Evolutionary conservation across 2,888 invertebrate species (phyloP).

Genomic region (Yponomeuta evonymella): DNA sequence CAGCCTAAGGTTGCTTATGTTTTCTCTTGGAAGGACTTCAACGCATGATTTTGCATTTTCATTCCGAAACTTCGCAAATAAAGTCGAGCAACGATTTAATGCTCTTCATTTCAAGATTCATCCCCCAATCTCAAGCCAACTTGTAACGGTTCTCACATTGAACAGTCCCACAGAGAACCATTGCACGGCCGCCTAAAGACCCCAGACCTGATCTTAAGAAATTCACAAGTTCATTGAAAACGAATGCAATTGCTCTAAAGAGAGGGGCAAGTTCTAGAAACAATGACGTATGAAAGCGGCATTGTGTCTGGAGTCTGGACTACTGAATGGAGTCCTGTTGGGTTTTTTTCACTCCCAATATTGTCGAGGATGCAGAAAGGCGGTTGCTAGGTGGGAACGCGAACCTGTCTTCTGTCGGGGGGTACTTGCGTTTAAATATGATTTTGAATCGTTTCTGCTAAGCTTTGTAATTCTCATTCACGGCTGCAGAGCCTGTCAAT

Average conservation of each 20-base stretch:
- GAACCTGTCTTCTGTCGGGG: not conserved
- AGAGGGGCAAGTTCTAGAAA: constrained; percentile 57
- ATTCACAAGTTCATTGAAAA: constrained; percentile 58
- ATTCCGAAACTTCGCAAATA: not conserved
- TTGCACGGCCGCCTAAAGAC: constrained; percentile 33
- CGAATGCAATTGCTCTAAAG: constrained; percentile 50
- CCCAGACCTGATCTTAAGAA: constrained; percentile 42
- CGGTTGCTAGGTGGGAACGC: constrained; percentile 12
- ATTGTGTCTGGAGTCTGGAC: constrained; percentile 50
- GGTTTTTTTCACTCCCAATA: constrained; percentile 34
- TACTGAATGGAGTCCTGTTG: constrained; percentile 32
- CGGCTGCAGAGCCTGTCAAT: too few species aligned
- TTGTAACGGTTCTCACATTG: constrained; percentile 56
- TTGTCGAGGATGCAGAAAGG: constrained; percentile 26
- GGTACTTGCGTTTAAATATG: not conserved
- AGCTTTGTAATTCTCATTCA: too few species aligned
- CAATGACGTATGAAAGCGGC: constrained; percentile 59
- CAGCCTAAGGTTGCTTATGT: too few species aligned
- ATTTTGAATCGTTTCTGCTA: not conserved
- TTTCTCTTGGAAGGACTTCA: not conserved
- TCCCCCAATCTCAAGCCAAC: constrained; percentile 13
- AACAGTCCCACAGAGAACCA: constrained; percentile 38
- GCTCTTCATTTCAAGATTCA: constrained; percentile 6
- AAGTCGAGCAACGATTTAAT: constrained; percentile 11
- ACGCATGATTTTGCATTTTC: not conserved